Evolutionary conservation across 2,113 vertebrate genomes (phyloP).

Genomic region (Zosterops pallidus): DNA sequence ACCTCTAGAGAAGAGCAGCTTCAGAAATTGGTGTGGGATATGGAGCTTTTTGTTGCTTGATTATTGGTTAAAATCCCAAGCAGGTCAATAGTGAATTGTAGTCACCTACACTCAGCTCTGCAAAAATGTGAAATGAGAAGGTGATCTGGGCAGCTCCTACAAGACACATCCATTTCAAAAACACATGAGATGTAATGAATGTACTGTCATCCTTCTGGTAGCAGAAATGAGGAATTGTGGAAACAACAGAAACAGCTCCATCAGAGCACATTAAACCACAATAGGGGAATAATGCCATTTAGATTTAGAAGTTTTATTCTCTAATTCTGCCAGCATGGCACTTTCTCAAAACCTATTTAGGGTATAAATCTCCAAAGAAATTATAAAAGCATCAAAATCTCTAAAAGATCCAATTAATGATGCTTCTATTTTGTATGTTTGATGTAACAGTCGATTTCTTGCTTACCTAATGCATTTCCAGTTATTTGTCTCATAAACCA

Average conservation of each 20-base stretch:
- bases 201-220: neutral
- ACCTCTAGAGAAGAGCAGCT: neutral
- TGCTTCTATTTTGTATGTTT: neutral
- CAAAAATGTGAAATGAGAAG: neutral
- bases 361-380: neutral
- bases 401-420: neutral
- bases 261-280: neutral
- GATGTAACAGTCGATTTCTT: neutral
- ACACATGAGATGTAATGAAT: neutral
- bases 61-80: constrained; percentile 8
- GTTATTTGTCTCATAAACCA: neutral
- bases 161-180: neutral
- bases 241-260: neutral
- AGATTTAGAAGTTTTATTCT: neutral
- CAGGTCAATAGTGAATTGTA: neutral
- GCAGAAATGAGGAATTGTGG: neutral
- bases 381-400: neutral
- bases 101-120: neutral
- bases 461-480: neutral
- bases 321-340: neutral
- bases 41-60: neutral
- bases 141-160: neutral
- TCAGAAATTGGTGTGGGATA: constrained; percentile 29
- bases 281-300: neutral
- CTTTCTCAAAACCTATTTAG: neutral